phyloP scores from a whole-genome alignment of 1,140 invertebrate genomes.

The Acromyrmex echinatior region DNA sequence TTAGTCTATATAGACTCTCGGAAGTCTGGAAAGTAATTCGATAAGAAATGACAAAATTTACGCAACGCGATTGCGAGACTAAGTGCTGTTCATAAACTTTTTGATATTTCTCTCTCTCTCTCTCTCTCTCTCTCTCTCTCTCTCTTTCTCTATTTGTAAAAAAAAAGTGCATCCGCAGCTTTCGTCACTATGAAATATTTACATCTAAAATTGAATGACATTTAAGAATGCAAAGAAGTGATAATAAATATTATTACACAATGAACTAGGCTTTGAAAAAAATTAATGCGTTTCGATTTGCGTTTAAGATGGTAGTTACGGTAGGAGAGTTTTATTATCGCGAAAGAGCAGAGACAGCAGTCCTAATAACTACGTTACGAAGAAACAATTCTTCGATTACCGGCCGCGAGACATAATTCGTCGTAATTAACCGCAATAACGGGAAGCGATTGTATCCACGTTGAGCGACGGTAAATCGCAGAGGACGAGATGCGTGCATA shows the following conservation, averaged over 20 bases:
- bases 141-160: slow-evolving; percentile 16
- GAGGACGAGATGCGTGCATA: neutral
- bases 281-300: neutral
- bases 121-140: neutral
- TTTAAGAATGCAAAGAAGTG: neutral
- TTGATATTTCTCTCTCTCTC: neutral
- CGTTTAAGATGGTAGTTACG: neutral
- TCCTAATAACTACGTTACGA: slow-evolving; percentile 6
- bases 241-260: neutral
- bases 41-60: slow-evolving; percentile 50
- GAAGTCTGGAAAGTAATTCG: slow-evolving; percentile 46
- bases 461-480: slow-evolving; percentile 40
- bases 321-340: neutral
- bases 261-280: neutral
- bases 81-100: neutral
- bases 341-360: neutral
- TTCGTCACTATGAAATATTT: neutral
- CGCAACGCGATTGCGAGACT: slow-evolving; percentile 15
- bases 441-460: slow-evolving; percentile 9
- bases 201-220: neutral
- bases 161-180: neutral
- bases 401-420: slow-evolving; percentile 26
- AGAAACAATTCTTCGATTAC: slow-evolving; percentile 53
- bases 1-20: neutral
- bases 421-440: slow-evolving; percentile 52